Evolutionary conservation across 1,140 invertebrate species (phyloP).

Genomic region (Callitettix versicolor): DNA sequence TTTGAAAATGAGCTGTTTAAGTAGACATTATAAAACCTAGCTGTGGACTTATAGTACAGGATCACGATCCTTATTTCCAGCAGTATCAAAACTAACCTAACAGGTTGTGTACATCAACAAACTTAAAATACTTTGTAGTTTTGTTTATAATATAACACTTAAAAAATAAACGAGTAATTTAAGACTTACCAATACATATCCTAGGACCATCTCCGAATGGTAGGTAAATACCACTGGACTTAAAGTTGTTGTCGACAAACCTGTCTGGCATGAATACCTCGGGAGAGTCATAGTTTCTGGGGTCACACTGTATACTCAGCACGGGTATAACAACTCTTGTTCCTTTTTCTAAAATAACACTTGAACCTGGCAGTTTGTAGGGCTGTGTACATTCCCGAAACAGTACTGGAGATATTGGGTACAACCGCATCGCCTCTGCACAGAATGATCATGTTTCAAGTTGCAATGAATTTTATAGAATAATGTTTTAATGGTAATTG

Average conservation of each 20-base stretch:
- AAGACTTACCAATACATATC: constrained; percentile 41
- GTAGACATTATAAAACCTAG: too few species aligned
- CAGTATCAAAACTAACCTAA: too few species aligned
- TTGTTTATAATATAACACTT: too few species aligned
- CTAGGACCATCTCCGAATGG: constrained; percentile 50
- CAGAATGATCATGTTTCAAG: too few species aligned
- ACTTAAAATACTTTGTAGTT: too few species aligned
- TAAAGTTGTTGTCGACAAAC: constrained; percentile 38
- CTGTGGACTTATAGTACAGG: too few species aligned
- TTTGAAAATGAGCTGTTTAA: too few species aligned
- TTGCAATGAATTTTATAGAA: too few species aligned
- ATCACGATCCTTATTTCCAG: too few species aligned
- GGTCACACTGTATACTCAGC: constrained; percentile 35
- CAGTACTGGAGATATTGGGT: constrained; percentile 38
- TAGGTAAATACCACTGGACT: constrained; percentile 36
- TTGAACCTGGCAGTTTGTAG: constrained; percentile 41
- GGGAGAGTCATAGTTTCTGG: constrained; percentile 44
- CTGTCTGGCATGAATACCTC: constrained; percentile 53
- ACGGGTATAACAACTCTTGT: constrained; percentile 31
- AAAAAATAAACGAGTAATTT: too few species aligned
- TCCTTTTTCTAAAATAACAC: constrained; percentile 43
- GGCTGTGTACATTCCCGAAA: constrained; percentile 31
- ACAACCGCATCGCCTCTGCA: constrained; percentile 39
- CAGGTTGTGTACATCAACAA: too few species aligned
- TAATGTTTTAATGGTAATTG: too few species aligned